Evolutionary conservation across 2,113 vertebrate species (phyloP).

Genomic region (Anas platyrhynchos): DNA sequence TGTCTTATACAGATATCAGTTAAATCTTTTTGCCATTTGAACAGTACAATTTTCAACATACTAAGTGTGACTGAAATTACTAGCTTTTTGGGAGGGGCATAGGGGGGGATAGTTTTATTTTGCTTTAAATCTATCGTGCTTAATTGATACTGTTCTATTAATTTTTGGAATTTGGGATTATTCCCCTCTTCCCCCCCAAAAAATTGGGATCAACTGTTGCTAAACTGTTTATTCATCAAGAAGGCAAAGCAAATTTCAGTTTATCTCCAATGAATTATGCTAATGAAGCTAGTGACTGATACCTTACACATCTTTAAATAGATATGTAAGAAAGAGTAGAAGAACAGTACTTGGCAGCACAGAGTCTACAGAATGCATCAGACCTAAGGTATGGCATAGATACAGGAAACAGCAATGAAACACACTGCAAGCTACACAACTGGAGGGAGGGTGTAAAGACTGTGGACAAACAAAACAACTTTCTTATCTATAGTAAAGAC

Average conservation of each 20-base stretch:
- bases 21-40: neutral
- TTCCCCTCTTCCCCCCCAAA: neutral
- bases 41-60: neutral
- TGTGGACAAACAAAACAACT: neutral
- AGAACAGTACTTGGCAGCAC: neutral
- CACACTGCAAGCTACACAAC: rapidly evolving
- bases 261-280: neutral
- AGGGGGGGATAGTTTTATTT: neutral
- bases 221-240: neutral
- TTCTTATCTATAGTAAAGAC: neutral
- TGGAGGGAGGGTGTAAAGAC: neutral
- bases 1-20: neutral
- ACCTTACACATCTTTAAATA: neutral
- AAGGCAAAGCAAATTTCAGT: neutral
- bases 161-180: rapidly evolving
- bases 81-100: rapidly evolving
- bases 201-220: neutral
- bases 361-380: neutral
- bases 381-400: neutral
- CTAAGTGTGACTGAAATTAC: neutral
- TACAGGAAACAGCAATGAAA: neutral
- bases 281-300: rapidly evolving
- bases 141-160: neutral
- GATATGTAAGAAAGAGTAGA: neutral
- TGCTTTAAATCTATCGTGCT: neutral